Conservation (phyloP, 1,140 invertebrate genomes). For the Caenorhabditis inopinata region DNA sequence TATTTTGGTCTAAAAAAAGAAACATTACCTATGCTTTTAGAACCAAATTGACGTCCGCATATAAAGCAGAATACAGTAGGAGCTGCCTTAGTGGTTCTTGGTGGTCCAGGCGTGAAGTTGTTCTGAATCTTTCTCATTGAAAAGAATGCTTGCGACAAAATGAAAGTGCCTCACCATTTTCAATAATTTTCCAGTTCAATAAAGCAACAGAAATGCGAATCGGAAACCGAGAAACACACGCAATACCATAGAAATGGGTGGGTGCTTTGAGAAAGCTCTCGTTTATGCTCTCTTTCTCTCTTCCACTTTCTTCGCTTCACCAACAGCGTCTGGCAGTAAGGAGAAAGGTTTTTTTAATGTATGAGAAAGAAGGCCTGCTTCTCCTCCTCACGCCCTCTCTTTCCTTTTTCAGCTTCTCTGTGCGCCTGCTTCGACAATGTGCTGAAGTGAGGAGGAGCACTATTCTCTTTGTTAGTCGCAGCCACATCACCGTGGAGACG, state of each 20-base stretch:
- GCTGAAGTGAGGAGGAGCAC: not conserved
- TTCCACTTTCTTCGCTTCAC: not conserved
- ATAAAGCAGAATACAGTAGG: conserved; percentile 75
- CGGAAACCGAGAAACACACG: conserved; percentile 18
- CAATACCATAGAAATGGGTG: conserved; percentile 5
- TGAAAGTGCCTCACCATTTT: not conserved
- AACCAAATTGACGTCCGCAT: conserved; percentile 76
- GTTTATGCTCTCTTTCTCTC: not conserved
- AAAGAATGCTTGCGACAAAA: too few relatives aligned
- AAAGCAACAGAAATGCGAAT: conserved; percentile 21
- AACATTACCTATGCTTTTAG: conserved; percentile 71
- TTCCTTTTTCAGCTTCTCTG: not conserved
- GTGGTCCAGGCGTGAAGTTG: conserved; percentile 48
- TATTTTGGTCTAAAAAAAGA: too few relatives aligned
- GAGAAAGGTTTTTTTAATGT: conserved; percentile 29
- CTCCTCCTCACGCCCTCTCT: conserved; percentile 4
- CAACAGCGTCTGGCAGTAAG: not conserved
- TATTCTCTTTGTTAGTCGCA: not conserved
- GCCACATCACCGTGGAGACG: not conserved
- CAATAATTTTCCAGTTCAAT: conserved; percentile 16
- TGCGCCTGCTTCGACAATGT: not conserved
- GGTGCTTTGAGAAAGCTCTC: not conserved
- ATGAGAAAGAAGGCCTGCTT: not conserved
- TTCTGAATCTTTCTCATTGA: conserved; percentile 42
- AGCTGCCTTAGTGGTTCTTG: conserved; percentile 54